A percentile compares a stretch with the other conserved stretches of the same genome.
These are phyloP conservation scores for Hassar affinis DNA, from an alignment of 2,113 vertebrate genomes.

Conservation along the genomic window DNA sequence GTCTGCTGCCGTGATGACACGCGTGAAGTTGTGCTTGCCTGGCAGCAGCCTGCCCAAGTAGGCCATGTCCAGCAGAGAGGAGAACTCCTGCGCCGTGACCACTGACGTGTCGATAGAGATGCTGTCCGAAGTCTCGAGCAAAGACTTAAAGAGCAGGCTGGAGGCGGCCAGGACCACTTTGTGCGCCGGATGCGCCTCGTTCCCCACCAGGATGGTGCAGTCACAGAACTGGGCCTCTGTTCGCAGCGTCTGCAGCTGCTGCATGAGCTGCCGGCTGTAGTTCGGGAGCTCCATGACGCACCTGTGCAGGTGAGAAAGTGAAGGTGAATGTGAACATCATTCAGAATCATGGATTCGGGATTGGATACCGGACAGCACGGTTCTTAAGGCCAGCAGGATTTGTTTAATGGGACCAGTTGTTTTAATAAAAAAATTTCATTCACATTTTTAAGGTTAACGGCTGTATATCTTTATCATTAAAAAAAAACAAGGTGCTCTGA, in stretches of 20 bases:
- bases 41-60: constrained; percentile 81
- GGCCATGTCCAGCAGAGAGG: constrained; percentile 81
- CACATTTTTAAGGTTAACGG: too few species aligned
- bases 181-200: constrained; percentile 77
- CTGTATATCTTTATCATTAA: too few species aligned
- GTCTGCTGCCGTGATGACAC: constrained; percentile 79
- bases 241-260: constrained; percentile 80
- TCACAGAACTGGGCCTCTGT: constrained; percentile 84
- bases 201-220: constrained; percentile 80
- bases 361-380: not conserved
- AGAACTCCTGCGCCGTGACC: constrained; percentile 82
- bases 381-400: not conserved
- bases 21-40: constrained; percentile 84
- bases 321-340: not conserved
- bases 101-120: constrained; percentile 80
- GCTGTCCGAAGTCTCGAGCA: constrained; percentile 79
- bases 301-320: constrained; percentile 15
- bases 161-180: constrained; percentile 85
- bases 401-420: not conserved
- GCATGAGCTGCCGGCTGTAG: constrained; percentile 83
- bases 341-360: not conserved
- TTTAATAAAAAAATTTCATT: too few species aligned
- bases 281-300: constrained; percentile 78
- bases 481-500: not conserved
- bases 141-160: constrained; percentile 84